These are phyloP conservation scores for Microctonus brassicae DNA, from an alignment of 2,888 invertebrate species.

Conservation along the genomic window DNA sequence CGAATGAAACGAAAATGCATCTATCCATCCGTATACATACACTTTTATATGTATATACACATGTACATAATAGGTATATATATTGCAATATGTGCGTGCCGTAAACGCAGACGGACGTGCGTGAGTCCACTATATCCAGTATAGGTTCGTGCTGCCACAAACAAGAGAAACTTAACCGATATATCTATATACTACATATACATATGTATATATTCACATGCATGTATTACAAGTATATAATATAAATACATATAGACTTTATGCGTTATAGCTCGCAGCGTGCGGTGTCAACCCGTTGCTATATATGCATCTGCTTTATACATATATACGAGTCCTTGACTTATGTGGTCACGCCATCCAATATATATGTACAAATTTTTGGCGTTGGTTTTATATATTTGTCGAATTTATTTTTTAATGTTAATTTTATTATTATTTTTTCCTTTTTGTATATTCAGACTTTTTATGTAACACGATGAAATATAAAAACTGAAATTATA, in stretches of 20 bases:
- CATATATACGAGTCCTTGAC: constrained; percentile 49
- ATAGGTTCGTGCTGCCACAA: constrained; percentile 24
- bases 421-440: too few species aligned
- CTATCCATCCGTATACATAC: background rate
- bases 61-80: background rate
- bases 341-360: constrained; percentile 53
- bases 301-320: constrained; percentile 58
- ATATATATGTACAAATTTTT: background rate
- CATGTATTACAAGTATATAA: background rate
- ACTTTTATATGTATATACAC: background rate
- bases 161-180: constrained; percentile 21
- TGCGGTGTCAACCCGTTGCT: constrained; percentile 59
- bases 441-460: too few species aligned
- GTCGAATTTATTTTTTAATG: too few species aligned
- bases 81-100: constrained; percentile 39
- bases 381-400: background rate
- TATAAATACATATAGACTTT: background rate
- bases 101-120: constrained; percentile 49
- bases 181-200: background rate
- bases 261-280: constrained; percentile 55
- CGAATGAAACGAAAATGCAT: constrained; percentile 19
- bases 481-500: too few species aligned
- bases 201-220: background rate
- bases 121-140: constrained; percentile 35
- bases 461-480: too few species aligned